Evolutionary conservation across 2,888 invertebrate species (phyloP), one percentile per base, ranked within the genome.

Genomic region (Rambutsinella grinnellia): DNA sequence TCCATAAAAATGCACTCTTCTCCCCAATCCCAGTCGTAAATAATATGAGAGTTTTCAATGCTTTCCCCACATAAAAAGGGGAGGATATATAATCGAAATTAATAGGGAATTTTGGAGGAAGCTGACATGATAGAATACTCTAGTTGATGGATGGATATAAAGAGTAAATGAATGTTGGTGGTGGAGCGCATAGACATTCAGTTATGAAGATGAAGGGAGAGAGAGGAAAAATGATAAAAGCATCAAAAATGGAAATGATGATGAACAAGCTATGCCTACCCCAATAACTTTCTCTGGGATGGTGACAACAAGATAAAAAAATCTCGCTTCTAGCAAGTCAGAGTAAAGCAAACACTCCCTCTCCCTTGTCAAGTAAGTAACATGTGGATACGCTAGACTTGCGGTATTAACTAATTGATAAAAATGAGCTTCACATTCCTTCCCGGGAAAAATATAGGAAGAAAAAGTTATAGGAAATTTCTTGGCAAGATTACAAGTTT

Each of bases 321-420:
- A n/a, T n/a, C n/a, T n/a, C n/a, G n/a, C n/a, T n/a, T n/a, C n/a
- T n/a, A n/a, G n/a, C n/a, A n/a, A n/a, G n/a, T n/a, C n/a, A n/a
- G n/a, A n/a, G n/a, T n/a, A n/a, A n/a, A n/a, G n/a, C n/a, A n/a
- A n/a, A n/a, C n/a, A n/a, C n/a, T n/a, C n/a, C n/a, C n/a, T n/a
- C n/a, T n/a, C n/a, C n/a, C n/a, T n/a, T n/a, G n/a, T n/a, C n/a
- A n/a, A n/a, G n/a, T n/a, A n/a, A n/a, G n/a, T n/a, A n/a, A n/a
- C n/a, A n/a, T n/a, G n/a, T n/a, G n/a, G n/a, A n/a, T 36, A 51
- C 44, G 10, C 27, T 58, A 27, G 36, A 47, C 70, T 62, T 19
- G 70, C 47, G 27, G 36, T 27, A 65, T n/a, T n/a, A 75, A 76
- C 69, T 76, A 76, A 76, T 76, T 76, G 76, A 70, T 76, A 76